Evolutionary conservation across 2,113 vertebrate species (phyloP), one percentile per base, ranked within the genome.

Genomic region (Pseudopipra pipra): DNA sequence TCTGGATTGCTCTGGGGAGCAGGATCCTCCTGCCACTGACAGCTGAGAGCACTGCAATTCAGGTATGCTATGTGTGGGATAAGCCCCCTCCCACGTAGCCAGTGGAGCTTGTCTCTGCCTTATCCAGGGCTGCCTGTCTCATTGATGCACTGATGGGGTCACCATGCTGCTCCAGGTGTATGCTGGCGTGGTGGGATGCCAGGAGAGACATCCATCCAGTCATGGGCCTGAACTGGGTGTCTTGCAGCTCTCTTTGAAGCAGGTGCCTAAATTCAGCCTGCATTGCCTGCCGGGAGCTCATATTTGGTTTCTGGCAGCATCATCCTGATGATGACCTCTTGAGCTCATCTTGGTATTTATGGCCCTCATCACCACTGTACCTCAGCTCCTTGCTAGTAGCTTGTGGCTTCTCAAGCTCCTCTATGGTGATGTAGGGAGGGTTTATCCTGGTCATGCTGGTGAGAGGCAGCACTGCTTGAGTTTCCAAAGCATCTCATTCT

Each of bases 11-110:
- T 0, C 27, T 0, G 0, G n/a, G 47, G 39, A 78, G 41, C 49
- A 65, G 66, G 44, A n/a, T 4, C 2, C 0, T 33, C 51, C 43
- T 70, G 43, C 49, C 5, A 1, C 63, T 72, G 85, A 8, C 52
- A 11, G 19, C 33, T 55, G 67, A 25, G 39, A 68, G 51, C 0
- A 0, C 1, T 5, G 55, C 35, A 30, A 1, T 65, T 76, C 0
- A 8, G 5, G 9, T 67, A 22, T 63, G 61, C 67, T 59, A 1
- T 1, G 0, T 6, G 0, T 17, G 16, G 28, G 25, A 5, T 24
- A 18, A 31, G 37, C 22, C 15, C n/a, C 12, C 7, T 67, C 9
- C 21, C 0, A 0, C 14, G 33, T 3, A 65, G 70, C 28, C 33
- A 25, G 24, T 8, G 31, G 31, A 82, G 24, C 51, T 52, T 85